These are phyloP conservation scores for Picus viridis DNA, from an alignment of 2,797 vertebrate species.

Conservation along the genomic window DNA sequence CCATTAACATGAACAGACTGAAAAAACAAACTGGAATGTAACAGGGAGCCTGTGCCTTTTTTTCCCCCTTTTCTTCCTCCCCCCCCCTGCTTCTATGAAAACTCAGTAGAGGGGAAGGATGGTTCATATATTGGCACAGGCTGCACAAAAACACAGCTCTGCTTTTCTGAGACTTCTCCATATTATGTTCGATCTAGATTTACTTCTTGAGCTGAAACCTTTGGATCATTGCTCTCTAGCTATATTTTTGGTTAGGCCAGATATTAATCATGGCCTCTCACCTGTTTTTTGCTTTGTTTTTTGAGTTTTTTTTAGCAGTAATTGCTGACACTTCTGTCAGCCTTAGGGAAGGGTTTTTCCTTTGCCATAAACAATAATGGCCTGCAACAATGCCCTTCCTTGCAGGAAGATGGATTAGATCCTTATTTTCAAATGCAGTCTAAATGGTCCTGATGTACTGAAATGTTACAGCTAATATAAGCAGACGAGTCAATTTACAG, in stretches of 20 bases:
- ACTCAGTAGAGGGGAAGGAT: neutral
- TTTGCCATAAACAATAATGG: neutral
- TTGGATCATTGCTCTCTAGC: neutral
- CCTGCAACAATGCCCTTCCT: neutral
- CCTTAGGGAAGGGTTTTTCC: neutral
- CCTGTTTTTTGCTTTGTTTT: neutral
- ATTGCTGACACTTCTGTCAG: neutral
- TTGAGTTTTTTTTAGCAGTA: neutral
- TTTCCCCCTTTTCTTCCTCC: too few species aligned
- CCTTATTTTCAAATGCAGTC: conserved; percentile 33
- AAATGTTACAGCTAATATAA: conserved; percentile 64
- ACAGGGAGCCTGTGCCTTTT: neutral
- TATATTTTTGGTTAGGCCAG: neutral
- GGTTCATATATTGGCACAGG: neutral
- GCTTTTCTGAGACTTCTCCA: neutral
- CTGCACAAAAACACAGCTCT: neutral
- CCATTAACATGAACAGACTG: conserved; percentile 53
- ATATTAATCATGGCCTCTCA: neutral
- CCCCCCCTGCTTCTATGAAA: neutral
- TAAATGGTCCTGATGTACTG: conserved; percentile 45
- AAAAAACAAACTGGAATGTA: conserved; percentile 32
- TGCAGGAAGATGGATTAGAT: conserved; percentile 38
- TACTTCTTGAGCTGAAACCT: neutral
- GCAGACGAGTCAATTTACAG: conserved; percentile 71
- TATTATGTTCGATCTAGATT: neutral